A percentile compares a stretch with the other conserved stretches of the same genome.
Conservation (phyloP, 2,888 invertebrate genomes). For the Hydriomena furcata region DNA sequence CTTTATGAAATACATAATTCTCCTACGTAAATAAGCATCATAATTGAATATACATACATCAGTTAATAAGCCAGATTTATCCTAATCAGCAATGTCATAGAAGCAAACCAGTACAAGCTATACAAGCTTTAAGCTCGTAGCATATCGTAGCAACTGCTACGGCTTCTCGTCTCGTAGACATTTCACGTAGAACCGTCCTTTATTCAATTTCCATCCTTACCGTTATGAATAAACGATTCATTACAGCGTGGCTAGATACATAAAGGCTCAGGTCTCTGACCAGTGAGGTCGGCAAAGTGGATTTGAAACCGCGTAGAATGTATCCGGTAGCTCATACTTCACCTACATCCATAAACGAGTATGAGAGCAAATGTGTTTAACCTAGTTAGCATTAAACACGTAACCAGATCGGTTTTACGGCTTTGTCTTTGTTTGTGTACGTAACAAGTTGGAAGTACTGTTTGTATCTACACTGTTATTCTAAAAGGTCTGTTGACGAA, state of each 20-base stretch:
- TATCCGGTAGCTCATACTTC: conserved; percentile 46
- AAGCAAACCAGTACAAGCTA: conserved; percentile 15
- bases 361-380: conserved; percentile 38
- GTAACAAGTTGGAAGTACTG: conserved; percentile 9
- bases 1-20: too few species aligned
- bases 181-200: conserved; percentile 9
- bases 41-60: neutral
- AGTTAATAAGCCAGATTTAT: conserved; percentile 15
- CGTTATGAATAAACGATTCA: conserved; percentile 16
- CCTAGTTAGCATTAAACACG: conserved; percentile 43
- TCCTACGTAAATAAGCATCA: too few species aligned
- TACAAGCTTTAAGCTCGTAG: conserved; percentile 37
- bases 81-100: conserved; percentile 19
- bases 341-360: conserved; percentile 14
- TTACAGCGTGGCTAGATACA: conserved; percentile 20
- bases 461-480: too few species aligned
- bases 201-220: conserved; percentile 28
- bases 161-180: conserved; percentile 27
- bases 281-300: conserved; percentile 53
- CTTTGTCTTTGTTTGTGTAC: conserved; percentile 27
- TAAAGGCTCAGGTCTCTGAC: conserved; percentile 8
- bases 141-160: conserved; percentile 44
- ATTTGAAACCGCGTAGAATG: conserved; percentile 62
- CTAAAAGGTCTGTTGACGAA: too few species aligned
- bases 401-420: conserved; percentile 31